These are phyloP conservation scores for Syngnathus typhle DNA, from an alignment of 2,113 vertebrate genomes.

Conservation along the genomic window DNA sequence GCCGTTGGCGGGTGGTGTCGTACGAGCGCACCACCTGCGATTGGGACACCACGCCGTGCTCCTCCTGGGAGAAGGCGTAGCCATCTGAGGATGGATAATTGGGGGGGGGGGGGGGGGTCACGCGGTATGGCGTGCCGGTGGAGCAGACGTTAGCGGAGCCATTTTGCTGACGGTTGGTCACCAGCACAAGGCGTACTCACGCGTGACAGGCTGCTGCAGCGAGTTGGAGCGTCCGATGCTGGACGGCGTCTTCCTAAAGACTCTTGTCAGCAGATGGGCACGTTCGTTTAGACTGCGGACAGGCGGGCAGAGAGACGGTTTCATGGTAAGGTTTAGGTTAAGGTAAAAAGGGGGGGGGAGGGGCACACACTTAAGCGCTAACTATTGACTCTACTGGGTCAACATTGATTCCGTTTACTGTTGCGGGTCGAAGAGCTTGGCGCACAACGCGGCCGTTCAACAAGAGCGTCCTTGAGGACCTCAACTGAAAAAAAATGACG, in stretches of 20 bases:
- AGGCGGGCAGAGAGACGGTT: constrained; percentile 1
- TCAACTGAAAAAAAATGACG: neutral
- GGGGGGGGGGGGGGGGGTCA: neutral
- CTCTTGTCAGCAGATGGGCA: constrained; percentile 93
- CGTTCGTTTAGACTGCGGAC: constrained; percentile 88
- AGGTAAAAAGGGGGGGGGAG: neutral
- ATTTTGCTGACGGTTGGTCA: neutral
- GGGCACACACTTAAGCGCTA: neutral
- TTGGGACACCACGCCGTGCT: constrained; percentile 93
- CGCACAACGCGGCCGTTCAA: neutral
- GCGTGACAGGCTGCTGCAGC: constrained; percentile 88
- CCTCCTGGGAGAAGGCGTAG: constrained; percentile 97
- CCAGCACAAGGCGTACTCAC: constrained; percentile 72
- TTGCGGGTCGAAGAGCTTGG: neutral
- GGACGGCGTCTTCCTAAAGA: constrained; percentile 92
- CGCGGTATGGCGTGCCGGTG: neutral
- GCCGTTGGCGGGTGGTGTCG: constrained; percentile 87
- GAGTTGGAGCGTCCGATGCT: constrained; percentile 87
- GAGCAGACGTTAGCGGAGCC: neutral
- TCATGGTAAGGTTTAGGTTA: neutral
- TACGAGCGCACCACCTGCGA: constrained; percentile 93
- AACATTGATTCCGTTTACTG: neutral
- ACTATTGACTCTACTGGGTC: constrained; percentile 4
- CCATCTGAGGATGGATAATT: constrained; percentile 73
- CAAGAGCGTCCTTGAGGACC: neutral